Evolutionary conservation across 1,140 invertebrate species (phyloP), one percentile per base, ranked within the genome.

Genomic region (Ceratosolen fusciceps): DNA sequence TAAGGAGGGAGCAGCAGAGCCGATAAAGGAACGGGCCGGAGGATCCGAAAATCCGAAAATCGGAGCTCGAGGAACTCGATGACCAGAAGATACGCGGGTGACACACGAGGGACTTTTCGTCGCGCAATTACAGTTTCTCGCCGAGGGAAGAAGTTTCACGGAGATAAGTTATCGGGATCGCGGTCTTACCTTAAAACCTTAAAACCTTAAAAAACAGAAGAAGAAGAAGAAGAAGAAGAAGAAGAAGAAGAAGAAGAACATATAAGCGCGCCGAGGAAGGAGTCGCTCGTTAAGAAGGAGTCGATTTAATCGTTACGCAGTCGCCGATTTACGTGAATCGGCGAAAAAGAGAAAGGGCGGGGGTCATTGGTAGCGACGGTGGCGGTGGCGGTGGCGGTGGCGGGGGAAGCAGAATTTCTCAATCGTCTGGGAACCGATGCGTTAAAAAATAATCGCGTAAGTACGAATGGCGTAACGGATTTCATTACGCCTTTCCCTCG

Each of bases 151-250:
- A 73, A 39, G 31, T 39, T n/a, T n/a, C n/a, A 54, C 34, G 24
- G 1, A 74, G 72, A 74, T 73, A 60, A 19, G 16, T 60, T 74
- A 74, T 60, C 72, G 56, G 37, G 34, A 74, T 74, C 56, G 56
- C 72, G 47, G n/a, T 34, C 37, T 74, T 56, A n/a, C 24, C 56
- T 60, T 74, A 47, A 74, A 74, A 58, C 24, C 37, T 2, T 43
- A 24, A 29, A 19, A n/a, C 34, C n/a, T n/a, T n/a, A n/a, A n/a
- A n/a, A n/a, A n/a, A n/a, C n/a, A n/a, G n/a, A n/a, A n/a, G n/a
- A n/a, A n/a, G n/a, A n/a, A n/a, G n/a, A n/a, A n/a, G n/a, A n/a
- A n/a, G n/a, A n/a, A n/a, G n/a, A n/a, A n/a, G n/a, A n/a, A n/a
- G n/a, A n/a, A n/a, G n/a, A n/a, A n/a, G n/a, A n/a, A n/a, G n/a